Evolutionary conservation across 2,113 vertebrate genomes (phyloP).

Genomic region (Mesoclemmys tuberculata): DNA sequence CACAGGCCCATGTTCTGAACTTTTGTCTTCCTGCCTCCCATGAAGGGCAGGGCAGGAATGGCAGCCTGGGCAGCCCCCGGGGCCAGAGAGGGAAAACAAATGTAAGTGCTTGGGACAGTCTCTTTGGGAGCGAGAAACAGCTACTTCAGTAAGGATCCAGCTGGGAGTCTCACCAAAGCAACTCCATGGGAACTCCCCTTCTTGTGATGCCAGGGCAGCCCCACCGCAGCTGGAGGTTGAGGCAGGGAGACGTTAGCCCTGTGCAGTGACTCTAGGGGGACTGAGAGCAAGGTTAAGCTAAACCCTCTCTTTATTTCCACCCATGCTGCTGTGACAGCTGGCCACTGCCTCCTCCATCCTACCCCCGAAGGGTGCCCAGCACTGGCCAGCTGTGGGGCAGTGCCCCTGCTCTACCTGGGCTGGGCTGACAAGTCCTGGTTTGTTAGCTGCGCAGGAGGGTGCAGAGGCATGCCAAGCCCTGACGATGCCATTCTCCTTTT

Average conservation of each 20-base stretch:
- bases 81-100: not conserved
- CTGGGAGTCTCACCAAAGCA: not conserved
- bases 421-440: no score
- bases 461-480: not conserved
- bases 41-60: accelerated
- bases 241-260: no score
- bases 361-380: not conserved
- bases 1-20: not conserved
- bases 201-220: not conserved
- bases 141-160: not conserved
- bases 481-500: not conserved
- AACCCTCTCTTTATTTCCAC: not conserved
- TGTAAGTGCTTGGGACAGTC: not conserved
- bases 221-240: no score
- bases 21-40: not conserved
- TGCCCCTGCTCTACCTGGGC: not conserved
- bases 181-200: not conserved
- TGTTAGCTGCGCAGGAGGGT: not conserved
- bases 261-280: no score
- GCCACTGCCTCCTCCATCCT: not conserved
- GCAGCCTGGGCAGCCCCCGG: not conserved
- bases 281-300: no score
- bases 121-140: not conserved
- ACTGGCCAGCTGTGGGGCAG: not conserved
- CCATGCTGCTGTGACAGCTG: not conserved